These are phyloP conservation scores for Gallinago solitaria DNA, from an alignment of 2,797 vertebrate species.

Conservation along the genomic window DNA sequence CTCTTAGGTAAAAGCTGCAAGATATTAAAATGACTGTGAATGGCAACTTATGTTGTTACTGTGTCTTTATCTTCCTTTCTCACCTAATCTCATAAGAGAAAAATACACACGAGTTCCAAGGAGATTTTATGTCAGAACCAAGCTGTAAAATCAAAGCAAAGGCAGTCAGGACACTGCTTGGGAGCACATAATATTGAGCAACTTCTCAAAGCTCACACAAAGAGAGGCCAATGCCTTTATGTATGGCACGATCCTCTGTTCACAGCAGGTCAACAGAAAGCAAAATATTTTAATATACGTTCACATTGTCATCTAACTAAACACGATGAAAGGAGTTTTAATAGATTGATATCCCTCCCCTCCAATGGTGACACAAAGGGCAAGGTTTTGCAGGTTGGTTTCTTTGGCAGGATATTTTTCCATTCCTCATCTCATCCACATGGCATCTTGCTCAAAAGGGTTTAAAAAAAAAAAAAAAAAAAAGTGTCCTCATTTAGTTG, in stretches of 20 bases:
- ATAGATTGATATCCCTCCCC: not conserved
- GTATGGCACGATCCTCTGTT: not conserved
- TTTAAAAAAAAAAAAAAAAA: not conserved
- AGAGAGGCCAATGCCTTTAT: not conserved
- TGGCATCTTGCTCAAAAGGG: rapidly evolving
- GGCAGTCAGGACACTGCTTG: not conserved
- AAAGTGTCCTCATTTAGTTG: not conserved
- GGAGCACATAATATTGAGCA: not conserved
- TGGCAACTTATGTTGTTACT: not conserved
- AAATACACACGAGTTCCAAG: not conserved
- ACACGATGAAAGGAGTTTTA: not conserved
- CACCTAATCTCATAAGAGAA: not conserved
- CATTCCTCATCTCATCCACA: not conserved
- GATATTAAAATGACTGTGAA: not conserved
- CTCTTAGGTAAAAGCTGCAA: not conserved
- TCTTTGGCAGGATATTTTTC: not conserved
- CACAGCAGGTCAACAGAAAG: not conserved
- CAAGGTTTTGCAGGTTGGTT: not conserved
- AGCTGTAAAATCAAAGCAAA: not conserved
- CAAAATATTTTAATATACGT: not conserved
- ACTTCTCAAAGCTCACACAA: not conserved
- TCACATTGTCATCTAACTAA: not conserved
- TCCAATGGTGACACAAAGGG: not conserved
- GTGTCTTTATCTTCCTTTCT: not conserved
- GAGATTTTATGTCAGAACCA: not conserved